Evolutionary conservation across 2,888 invertebrate species (phyloP), one percentile per base, ranked within the genome.

Genomic region (Drosophila merina): DNA sequence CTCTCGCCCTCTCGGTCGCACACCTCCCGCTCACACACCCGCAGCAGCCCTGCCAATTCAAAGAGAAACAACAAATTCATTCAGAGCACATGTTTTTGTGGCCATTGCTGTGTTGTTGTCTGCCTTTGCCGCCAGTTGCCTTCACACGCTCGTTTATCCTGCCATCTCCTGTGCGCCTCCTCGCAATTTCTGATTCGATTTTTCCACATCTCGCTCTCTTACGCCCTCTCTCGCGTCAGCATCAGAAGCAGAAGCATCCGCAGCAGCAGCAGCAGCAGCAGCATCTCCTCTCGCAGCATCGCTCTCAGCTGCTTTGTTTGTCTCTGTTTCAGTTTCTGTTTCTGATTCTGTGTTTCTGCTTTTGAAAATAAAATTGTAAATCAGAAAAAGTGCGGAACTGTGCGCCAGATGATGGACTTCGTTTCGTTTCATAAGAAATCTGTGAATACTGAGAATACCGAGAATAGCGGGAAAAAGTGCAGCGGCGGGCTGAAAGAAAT

Each of bases 51-150:
- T 1, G 28, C 28, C 28, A 28, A 6, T 6, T 6, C 28, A 28
- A 12, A 47, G 33, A 28, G 25, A 31, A 44, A 44, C 14, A 47
- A 28, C 26, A 36, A 74, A 51, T 80, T 81, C 81, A 86, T 86
- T 80, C 68, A 87, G 74, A 74, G 86, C 82, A 87, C 82, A 82
- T 87, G 82, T 87, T 87, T 87, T 87, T 79, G 79, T 57, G 54
- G 52, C 51, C 69, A 44, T 67, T 66, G 71, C 67, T 59, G 59
- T 54, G 54, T 63, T 64, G 56, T 62, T 54, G 42, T 57, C 56
- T 56, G 42, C 60, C 56, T 56, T 59, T 52, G 48, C 33, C 9
- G 44, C 25, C 9, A n/a, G n/a, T 25, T 25, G 44, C 25, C 69
- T 63, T 76, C 57, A 67, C 62, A 77, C 63, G 40, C 75, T 76